phyloP scores from a whole-genome alignment of 2,797 vertebrate genomes.

The Graptemys geographica region DNA sequence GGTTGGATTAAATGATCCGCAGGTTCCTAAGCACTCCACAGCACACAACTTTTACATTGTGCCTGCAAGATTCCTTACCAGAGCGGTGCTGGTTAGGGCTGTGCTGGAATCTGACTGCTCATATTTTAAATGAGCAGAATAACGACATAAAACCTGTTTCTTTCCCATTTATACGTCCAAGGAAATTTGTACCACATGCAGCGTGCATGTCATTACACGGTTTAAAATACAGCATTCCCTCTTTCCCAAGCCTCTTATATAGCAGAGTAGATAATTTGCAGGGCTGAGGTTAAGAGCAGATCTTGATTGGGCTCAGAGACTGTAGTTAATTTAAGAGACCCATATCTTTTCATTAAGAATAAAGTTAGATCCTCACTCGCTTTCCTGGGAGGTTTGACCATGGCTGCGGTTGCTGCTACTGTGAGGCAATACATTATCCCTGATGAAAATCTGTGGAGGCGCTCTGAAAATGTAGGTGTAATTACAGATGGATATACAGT shows the following conservation, averaged over 20 bases:
- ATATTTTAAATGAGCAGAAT: slow-evolving; percentile 61
- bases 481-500: not conserved
- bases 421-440: not conserved
- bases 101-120: slow-evolving; percentile 37
- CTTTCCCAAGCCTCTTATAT: not conserved
- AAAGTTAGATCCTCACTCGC: accelerated
- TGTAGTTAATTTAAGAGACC: not conserved
- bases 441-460: not conserved
- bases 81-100: slow-evolving; percentile 11
- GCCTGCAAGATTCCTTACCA: slow-evolving; percentile 8
- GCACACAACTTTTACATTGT: not conserved
- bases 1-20: slow-evolving; percentile 31
- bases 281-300: not conserved
- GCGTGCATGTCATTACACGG: slow-evolving; percentile 25
- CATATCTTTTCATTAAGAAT: not conserved
- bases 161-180: slow-evolving; percentile 55
- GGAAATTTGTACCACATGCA: slow-evolving; percentile 42
- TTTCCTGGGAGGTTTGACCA: not conserved
- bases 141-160: slow-evolving; percentile 72
- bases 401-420: not conserved
- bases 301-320: not conserved
- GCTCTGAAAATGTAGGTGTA: not conserved
- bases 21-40: not conserved
- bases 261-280: not conserved
- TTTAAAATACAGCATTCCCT: not conserved